Evolutionary conservation across 2,797 vertebrate genomes (phyloP), one percentile per base, ranked within the genome.

Genomic region (Apogon hyalosoma): DNA sequence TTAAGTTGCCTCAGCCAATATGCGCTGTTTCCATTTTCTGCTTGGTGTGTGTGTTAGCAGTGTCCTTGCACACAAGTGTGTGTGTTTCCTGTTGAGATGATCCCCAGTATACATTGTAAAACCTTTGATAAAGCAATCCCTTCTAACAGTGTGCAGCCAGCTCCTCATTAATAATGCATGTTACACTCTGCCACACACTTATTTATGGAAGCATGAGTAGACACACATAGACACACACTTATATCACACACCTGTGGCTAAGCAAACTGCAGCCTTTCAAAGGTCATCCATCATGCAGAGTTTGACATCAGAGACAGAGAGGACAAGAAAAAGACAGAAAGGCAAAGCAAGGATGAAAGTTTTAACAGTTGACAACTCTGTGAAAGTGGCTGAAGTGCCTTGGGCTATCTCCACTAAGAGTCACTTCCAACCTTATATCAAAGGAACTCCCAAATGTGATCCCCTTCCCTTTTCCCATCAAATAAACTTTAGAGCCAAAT

Each of bases 111-210:
- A 57, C 60, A 62, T 69, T 69, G 73, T 75, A 73, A 79, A 85
- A 68, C 58, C 77, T 87, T 73, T 80, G 75, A 89, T 82, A 83
- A 74, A 80, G 49, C 1, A 16, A 75, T 80, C 49, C 69, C 53
- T 49, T 47, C 66, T 9, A 70, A 80, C 61, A 80, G 62, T 61
- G 28, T 61, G 59, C 42, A 71, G 70, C 76, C 61, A 72, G 78
- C 64, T 70, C 33, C 61, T 69, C 62, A 86, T 90, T 73, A 83
- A 87, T 88, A 87, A 85, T 89, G 57, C 79, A 91, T 80, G 73
- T 14, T 48, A 64, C 75, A 63, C 74, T 85, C 68, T 80, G 65
- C 67, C 76, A 73, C 77, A 68, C 69, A 69, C 51, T 62, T 85
- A 84, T 80, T 87, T 86, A 84, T 85, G 74, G 74, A 77, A 57